These are phyloP conservation scores for Dynastes grantii DNA, from an alignment of 2,888 invertebrate genomes.

Conservation along the genomic window DNA sequence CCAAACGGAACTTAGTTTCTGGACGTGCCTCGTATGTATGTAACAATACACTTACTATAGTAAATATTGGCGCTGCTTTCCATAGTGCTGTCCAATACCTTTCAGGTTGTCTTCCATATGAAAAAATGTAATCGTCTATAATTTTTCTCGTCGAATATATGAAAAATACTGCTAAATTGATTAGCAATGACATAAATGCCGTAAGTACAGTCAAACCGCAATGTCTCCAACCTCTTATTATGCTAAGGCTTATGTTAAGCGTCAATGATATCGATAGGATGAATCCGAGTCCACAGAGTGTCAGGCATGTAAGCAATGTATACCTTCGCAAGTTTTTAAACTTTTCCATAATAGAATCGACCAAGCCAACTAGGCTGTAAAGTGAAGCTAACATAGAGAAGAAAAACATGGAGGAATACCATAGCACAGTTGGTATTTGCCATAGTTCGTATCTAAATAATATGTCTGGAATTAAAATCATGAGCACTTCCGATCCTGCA, in stretches of 20 bases:
- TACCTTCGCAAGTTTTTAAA: slow-evolving; percentile 47
- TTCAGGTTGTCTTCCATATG: slow-evolving; percentile 47
- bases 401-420: slow-evolving; percentile 50
- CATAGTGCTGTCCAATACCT: slow-evolving; percentile 52
- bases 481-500: slow-evolving; percentile 49
- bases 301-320: slow-evolving; percentile 38
- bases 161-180: slow-evolving; percentile 51
- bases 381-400: slow-evolving; percentile 36
- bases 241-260: slow-evolving; percentile 37
- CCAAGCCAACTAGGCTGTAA: slow-evolving; percentile 47
- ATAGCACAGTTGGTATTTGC: slow-evolving; percentile 36
- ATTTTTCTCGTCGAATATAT: slow-evolving; percentile 52
- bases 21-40: too few relatives aligned
- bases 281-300: slow-evolving; percentile 42
- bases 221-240: slow-evolving; percentile 46
- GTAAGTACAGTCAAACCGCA: slow-evolving; percentile 50
- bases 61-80: slow-evolving; percentile 52
- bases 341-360: slow-evolving; percentile 50
- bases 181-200: slow-evolving; percentile 37
- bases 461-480: slow-evolving; percentile 52
- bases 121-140: slow-evolving; percentile 53
- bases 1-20: too few relatives aligned
- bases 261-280: slow-evolving; percentile 39
- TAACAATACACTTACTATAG: slow-evolving; percentile 44
- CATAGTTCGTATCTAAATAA: slow-evolving; percentile 47